Evolutionary conservation across 2,113 vertebrate species (phyloP).

Genomic region (Plecotus auritus): DNA sequence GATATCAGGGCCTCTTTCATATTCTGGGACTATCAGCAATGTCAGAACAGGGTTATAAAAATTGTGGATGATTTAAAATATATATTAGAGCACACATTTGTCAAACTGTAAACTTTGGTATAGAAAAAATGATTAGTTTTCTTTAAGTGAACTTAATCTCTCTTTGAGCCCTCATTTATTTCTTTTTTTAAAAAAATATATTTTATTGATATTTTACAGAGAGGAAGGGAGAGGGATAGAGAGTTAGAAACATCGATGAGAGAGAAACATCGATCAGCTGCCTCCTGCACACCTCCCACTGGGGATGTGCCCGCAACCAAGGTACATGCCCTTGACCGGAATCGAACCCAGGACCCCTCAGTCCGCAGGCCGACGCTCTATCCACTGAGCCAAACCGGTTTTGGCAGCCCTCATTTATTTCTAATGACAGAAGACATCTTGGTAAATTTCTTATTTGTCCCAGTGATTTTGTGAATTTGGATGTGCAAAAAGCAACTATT

Average conservation of each 20-base stretch:
- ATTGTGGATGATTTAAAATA: not conserved
- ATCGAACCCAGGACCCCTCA: too few species aligned
- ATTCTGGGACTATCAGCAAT: not conserved
- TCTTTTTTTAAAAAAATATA: too few species aligned
- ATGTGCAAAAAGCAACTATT: not conserved
- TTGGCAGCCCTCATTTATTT: not conserved
- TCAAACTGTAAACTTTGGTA: not conserved
- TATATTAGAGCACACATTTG: not conserved
- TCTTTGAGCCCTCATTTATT: not conserved
- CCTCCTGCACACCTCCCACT: too few species aligned
- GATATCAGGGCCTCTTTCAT: not conserved
- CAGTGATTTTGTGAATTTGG: not conserved
- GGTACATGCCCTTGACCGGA: too few species aligned
- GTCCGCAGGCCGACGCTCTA: too few species aligned
- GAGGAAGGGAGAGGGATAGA: too few species aligned
- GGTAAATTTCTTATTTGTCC: not conserved
- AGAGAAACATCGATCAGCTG: too few species aligned
- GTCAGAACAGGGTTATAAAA: not conserved
- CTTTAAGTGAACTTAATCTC: not conserved
- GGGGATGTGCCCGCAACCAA: too few species aligned
- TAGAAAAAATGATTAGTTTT: not conserved
- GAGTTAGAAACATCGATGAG: too few species aligned
- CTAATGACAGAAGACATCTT: not conserved
- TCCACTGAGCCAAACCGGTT: too few species aligned
- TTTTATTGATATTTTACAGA: too few species aligned